Evolutionary conservation across 2,797 vertebrate genomes (phyloP).

Genomic region (Podarcis lilfordi): DNA sequence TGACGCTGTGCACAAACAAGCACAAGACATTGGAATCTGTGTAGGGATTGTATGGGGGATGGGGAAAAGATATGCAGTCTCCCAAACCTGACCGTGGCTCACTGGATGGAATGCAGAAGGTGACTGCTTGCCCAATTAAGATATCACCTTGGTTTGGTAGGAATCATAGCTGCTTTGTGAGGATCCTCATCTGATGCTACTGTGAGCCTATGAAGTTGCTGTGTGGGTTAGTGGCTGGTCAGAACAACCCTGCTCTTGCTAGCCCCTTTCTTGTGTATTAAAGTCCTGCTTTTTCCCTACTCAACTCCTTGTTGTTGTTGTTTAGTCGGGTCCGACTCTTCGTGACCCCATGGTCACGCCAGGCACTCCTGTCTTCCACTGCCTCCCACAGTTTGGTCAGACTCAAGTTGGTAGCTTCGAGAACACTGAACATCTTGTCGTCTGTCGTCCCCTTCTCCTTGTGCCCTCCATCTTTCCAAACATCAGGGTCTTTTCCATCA

Average conservation of each 20-base stretch:
- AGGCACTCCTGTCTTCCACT: too few relatives aligned
- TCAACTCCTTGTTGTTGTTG: not conserved
- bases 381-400: too few relatives aligned
- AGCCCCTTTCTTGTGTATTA: not conserved
- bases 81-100: not conserved
- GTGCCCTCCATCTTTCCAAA: too few relatives aligned
- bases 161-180: not conserved
- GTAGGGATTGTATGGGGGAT: not conserved
- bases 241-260: not conserved
- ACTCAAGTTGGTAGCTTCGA: too few relatives aligned
- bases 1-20: not conserved
- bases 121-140: too few relatives aligned
- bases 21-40: not conserved
- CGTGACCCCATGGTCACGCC: too few relatives aligned
- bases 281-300: not conserved
- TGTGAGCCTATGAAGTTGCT: not conserved
- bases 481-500: too few relatives aligned
- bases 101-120: not conserved
- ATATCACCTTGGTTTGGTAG: not conserved
- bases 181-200: not conserved
- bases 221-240: not conserved
- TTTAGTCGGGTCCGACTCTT: too few relatives aligned
- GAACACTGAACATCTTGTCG: too few relatives aligned
- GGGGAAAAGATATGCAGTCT: not conserved
- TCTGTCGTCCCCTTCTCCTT: too few relatives aligned